Evolutionary conservation across 2,797 vertebrate genomes (phyloP), one percentile per base, ranked within the genome.

Genomic region (Lithobates sylvaticus): DNA sequence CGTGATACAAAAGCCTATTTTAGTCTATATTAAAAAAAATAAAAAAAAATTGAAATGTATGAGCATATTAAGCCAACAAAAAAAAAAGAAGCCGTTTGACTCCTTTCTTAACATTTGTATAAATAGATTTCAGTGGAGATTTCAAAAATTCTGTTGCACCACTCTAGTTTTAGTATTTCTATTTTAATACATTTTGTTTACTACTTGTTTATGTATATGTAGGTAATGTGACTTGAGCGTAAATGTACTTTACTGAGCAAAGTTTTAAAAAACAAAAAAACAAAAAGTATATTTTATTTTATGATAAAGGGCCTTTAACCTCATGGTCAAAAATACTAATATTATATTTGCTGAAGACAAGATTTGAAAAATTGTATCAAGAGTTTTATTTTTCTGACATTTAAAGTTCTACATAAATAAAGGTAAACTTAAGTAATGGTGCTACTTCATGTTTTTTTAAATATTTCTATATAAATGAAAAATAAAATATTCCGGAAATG

Each of bases 371-470:
- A 97, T 97, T 98, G 97, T 98, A 98, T 98, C 96, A 97, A 99
- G 97, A 99, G 97, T 98, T 99, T 98, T 99, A 99, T 99, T 99
- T 99, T 99, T 99, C 96, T 99, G 98, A 98, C 97, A 97, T 97
- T 96, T 97, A 97, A 98, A 98, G 97, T 98, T 98, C 96, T 97
- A 98, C 97, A 97, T 97, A 97, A 97, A 98, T 97, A 96, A 97
- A 96, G 94, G 96, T 97, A 96, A 97, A 97, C 96, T 96, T 98
- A 97, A 97, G 96, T 97, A 97, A 97, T 97, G 98, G 98, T 99
- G 97, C 97, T 99, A 97, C 96, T 97, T 99, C 95, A 97, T 97
- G 96, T 96, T 96, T 99, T 98, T 99, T 97, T 98, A 98, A 98
- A 96, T 97, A 97, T 98, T 99, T 98, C 97, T 98, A 98, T 97